Percentiles rank a stretch among this genome's conserved stretches.
Conservation (phyloP, 2,888 invertebrate species). For the Troides aeacus region DNA sequence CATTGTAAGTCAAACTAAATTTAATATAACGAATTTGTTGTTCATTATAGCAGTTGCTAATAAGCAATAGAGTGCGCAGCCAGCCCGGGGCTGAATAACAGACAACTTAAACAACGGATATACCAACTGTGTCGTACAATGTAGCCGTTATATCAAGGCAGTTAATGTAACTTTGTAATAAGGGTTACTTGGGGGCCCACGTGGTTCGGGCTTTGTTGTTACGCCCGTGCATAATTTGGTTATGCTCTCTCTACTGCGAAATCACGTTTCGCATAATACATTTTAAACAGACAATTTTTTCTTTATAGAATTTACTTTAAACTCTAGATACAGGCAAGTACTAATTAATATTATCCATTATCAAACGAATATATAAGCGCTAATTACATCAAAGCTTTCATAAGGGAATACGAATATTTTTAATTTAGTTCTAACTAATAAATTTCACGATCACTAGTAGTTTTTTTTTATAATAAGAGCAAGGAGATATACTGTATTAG, state of each 20-base stretch:
- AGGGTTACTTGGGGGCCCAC: conserved; percentile 53
- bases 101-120: conserved; percentile 53
- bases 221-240: conserved; percentile 63
- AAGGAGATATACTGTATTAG: too few relatives aligned
- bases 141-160: conserved; percentile 48
- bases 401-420: too few relatives aligned
- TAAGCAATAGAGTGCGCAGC: conserved; percentile 32
- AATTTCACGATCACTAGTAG: too few relatives aligned
- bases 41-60: conserved; percentile 25
- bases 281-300: conserved; percentile 37
- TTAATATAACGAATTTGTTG: conserved; percentile 17
- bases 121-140: conserved; percentile 39
- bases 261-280: conserved; percentile 51
- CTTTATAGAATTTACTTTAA: not conserved
- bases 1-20: conserved; percentile 5
- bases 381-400: too few relatives aligned
- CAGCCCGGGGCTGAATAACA: conserved; percentile 54
- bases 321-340: too few relatives aligned
- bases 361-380: too few relatives aligned
- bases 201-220: conserved; percentile 50
- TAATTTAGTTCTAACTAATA: too few relatives aligned
- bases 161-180: conserved; percentile 71
- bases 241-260: conserved; percentile 61
- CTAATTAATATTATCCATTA: too few relatives aligned
- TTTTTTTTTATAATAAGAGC: too few relatives aligned